Evolutionary conservation across 30 jellyfish, hydroid and myxozoan genomes (phyloP).

Genomic region (Calvadosia cruxmelitensis): DNA sequence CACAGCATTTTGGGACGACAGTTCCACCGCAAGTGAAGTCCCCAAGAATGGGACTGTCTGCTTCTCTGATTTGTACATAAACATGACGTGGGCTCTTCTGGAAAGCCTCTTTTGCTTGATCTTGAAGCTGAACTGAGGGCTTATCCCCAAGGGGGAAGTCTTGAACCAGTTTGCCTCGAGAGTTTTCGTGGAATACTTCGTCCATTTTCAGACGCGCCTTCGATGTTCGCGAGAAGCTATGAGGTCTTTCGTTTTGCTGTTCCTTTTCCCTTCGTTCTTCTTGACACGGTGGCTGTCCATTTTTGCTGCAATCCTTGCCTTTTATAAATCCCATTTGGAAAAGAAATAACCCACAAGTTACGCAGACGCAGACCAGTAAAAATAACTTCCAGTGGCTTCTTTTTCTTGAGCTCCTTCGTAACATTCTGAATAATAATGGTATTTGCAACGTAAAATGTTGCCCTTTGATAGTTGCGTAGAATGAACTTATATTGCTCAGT

Average conservation of each 20-base stretch:
- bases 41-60: conserved; percentile 61
- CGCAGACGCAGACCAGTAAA: not conserved
- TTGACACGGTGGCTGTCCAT: not conserved
- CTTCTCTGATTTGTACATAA: conserved; percentile 67
- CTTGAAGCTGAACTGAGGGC: not conserved
- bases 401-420: not conserved
- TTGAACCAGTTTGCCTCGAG: too few species aligned
- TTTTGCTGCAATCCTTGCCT: not conserved
- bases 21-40: conserved; percentile 63
- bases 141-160: not conserved
- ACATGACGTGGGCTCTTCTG: too few species aligned
- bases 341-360: not conserved
- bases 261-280: not conserved
- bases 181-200: not conserved
- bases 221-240: not conserved
- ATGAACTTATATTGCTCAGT: too few species aligned
- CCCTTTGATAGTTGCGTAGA: too few species aligned
- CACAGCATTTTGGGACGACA: conserved; percentile 57
- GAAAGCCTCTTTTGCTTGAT: not conserved
- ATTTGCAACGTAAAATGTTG: too few species aligned
- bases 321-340: not conserved
- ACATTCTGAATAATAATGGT: not conserved
- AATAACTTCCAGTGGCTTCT: not conserved
- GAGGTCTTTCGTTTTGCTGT: not conserved
- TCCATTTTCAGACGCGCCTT: not conserved